These are phyloP conservation scores for Arctopsyche grandis DNA, from an alignment of 1,140 invertebrate species.

Conservation along the genomic window DNA sequence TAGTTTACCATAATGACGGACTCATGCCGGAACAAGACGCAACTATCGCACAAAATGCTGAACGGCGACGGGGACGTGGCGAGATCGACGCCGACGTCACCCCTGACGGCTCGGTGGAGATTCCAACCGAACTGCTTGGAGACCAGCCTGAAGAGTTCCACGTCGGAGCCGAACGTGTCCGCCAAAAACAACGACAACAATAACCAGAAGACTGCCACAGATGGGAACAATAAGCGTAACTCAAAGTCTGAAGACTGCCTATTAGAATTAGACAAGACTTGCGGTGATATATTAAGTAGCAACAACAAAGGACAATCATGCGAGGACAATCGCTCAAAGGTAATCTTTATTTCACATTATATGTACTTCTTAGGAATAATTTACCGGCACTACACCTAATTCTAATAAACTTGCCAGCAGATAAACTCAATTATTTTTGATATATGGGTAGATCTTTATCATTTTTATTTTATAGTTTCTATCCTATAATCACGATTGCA, in stretches of 20 bases:
- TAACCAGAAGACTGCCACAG: constrained; percentile 44
- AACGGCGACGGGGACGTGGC: constrained; percentile 41
- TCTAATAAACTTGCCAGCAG: no score
- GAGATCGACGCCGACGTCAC: constrained; percentile 52
- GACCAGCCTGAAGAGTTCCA: constrained; percentile 48
- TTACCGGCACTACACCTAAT: no score
- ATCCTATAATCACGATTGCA: no score
- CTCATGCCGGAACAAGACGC: constrained; percentile 25
- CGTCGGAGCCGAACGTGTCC: constrained; percentile 52
- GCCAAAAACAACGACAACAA: constrained; percentile 39
- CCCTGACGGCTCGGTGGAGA: constrained; percentile 49
- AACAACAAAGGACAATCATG: neutral
- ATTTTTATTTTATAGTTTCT: no score
- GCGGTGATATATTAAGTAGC: constrained; percentile 48
- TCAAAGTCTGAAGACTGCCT: constrained; percentile 55
- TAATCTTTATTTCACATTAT: neutral
- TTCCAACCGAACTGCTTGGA: constrained; percentile 45
- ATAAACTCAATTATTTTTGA: no score
- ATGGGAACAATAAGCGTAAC: constrained; percentile 51
- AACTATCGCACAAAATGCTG: neutral
- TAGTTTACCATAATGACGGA: constrained; percentile 42
- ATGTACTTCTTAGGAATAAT: neutral
- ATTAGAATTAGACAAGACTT: constrained; percentile 49
- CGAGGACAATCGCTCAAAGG: constrained; percentile 19
- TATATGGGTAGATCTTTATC: no score